Evolutionary conservation across 2,888 invertebrate species (phyloP), one percentile per base, ranked within the genome.

Genomic region (Leptarthrus brevirostris): DNA sequence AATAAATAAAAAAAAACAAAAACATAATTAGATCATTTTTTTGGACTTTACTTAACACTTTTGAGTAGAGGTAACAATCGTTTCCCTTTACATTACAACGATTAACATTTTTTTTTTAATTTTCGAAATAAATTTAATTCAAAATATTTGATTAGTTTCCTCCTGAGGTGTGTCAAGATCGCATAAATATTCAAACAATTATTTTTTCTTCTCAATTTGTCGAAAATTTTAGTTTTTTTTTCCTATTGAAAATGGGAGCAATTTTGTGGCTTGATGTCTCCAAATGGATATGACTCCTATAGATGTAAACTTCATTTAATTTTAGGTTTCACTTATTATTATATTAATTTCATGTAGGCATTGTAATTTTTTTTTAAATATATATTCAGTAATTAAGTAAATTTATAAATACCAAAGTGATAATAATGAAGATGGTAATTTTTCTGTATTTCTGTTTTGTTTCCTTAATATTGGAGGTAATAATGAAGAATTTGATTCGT

Each of bases 241-340:
- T 3, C 30, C 30, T 30, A 30, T 40, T 44, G 47, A 64, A 64
- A 64, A 64, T 64, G 47, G 44, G 64, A 64, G 64, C 64, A 44
- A 47, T 44, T 40, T 22, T n/a, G 44, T 14, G 44, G 64, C 64
- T 64, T 64, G 40, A 64, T 64, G 64, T 47, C 64, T 64, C 64
- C 64, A 64, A 24, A 64, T 64, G 64, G 64, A 64, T 64, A 64
- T 64, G 64, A 64, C 22, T 24, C 14, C 64, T 47, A 44, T n/a
- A 20, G 49, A 49, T 3, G 20, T 16, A 12, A 47, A 47, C 18
- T 49, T 8, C 8, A n/a, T 16, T 49, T 49, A 3, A 16, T 16
- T 49, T 18, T 1, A 16, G 4, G 16, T 30, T 30, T 30, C 3
- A 30, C 30, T 30, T 30, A 30, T 30, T 8, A 30, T 30, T 30